Conservation (phyloP, 1,140 invertebrate species). For the Bilobella aurantiaca region DNA sequence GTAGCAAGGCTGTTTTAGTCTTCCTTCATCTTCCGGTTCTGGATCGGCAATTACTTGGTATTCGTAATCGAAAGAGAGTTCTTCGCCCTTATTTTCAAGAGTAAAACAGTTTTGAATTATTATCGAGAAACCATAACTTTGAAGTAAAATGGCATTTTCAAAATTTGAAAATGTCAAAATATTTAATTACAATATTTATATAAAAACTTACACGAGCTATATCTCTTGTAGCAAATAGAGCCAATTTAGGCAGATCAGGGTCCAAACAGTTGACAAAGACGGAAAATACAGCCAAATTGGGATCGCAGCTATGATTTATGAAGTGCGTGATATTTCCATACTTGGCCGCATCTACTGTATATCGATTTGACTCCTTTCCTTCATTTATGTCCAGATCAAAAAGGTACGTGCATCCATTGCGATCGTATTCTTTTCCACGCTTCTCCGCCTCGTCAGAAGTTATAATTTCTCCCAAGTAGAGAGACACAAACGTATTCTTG, state of each 20-base stretch:
- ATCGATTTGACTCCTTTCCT: constrained; percentile 51
- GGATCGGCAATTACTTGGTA: constrained; percentile 41
- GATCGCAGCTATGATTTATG: constrained; percentile 66
- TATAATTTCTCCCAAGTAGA: constrained; percentile 90
- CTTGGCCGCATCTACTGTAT: constrained; percentile 49
- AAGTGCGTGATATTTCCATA: constrained; percentile 50
- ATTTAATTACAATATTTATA: no score
- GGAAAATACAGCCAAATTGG: constrained; percentile 79
- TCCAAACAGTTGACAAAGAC: constrained; percentile 87
- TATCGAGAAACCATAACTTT: no score
- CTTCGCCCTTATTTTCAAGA: no score
- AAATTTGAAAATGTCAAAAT: no score
- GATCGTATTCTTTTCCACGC: constrained; percentile 69
- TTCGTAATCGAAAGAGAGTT: constrained; percentile 85
- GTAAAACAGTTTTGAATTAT: no score
- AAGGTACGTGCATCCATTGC: constrained; percentile 73
- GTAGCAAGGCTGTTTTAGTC: constrained; percentile 44
- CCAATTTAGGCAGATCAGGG: constrained; percentile 72
- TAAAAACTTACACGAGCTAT: constrained; percentile 47
- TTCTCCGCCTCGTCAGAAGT: constrained; percentile 77
- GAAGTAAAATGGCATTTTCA: no score
- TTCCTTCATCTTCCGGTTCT: not conserved
- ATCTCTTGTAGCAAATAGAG: constrained; percentile 71
- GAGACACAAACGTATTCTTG: constrained; percentile 73
- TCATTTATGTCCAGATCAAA: constrained; percentile 92